These are phyloP conservation scores for Poeciliopsis presidionis DNA, from an alignment of 2,797 vertebrate genomes.

Conservation along the genomic window DNA sequence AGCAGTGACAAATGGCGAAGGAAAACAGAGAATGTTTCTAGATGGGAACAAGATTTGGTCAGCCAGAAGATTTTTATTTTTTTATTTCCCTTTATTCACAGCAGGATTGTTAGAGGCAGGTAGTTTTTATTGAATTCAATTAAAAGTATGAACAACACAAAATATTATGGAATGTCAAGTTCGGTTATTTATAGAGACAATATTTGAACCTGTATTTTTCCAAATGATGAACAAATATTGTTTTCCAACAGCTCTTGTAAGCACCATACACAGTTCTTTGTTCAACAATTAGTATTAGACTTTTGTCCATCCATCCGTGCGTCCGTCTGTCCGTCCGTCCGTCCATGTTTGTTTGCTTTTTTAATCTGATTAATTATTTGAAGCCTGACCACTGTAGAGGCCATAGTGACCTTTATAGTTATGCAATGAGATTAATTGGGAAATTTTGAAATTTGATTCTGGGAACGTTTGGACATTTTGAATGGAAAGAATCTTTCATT, in stretches of 20 bases:
- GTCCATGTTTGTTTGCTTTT: not conserved
- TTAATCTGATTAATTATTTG: not conserved
- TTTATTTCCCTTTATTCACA: constrained; percentile 19
- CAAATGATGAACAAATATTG: constrained; percentile 43
- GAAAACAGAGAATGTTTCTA: constrained; percentile 61
- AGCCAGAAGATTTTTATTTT: constrained; percentile 27
- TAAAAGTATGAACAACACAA: not conserved
- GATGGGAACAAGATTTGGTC: constrained; percentile 62
- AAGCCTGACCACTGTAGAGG: not conserved
- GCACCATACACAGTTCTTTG: constrained; percentile 88
- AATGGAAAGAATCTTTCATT: not conserved
- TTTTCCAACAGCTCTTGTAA: constrained; percentile 90
- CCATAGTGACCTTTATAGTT: not conserved
- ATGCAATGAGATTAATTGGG: not conserved
- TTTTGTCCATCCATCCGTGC: not conserved
- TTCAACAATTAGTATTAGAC: constrained; percentile 71
- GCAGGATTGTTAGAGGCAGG: constrained; percentile 32
- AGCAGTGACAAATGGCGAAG: constrained; percentile 59
- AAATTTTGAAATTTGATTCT: not conserved
- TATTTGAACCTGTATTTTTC: not conserved
- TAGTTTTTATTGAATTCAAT: not conserved
- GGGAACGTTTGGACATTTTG: not conserved
- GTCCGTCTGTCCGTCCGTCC: not conserved
- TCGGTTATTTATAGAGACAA: not conserved
- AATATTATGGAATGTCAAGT: not conserved